Conservation (phyloP, 2,888 invertebrate genomes). For the Neria commutata region DNA sequence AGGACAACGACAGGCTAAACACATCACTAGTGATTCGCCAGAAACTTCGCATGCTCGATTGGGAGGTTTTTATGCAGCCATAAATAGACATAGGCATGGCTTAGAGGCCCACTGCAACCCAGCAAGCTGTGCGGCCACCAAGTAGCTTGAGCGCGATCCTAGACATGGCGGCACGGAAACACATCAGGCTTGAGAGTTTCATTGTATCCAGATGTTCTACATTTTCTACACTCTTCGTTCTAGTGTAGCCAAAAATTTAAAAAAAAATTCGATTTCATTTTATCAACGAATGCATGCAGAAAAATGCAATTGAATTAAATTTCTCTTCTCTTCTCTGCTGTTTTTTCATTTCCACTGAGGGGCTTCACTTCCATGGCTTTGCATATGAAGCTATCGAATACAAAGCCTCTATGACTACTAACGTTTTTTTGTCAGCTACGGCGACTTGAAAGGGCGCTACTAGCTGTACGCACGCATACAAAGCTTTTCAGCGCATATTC, state of each 20-base stretch:
- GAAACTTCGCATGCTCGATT: too few relatives aligned
- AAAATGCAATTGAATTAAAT: not conserved
- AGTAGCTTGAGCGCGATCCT: too few relatives aligned
- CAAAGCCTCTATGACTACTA: not conserved
- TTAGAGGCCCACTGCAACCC: too few relatives aligned
- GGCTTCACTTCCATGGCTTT: not conserved
- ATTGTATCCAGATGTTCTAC: not conserved
- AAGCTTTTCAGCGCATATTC: too few relatives aligned
- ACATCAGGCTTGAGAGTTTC: not conserved
- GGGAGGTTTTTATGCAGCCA: too few relatives aligned
- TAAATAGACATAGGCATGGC: too few relatives aligned
- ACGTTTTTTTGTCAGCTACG: not conserved
- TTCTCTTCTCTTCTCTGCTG: not conserved
- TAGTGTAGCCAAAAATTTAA: not conserved
- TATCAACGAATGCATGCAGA: not conserved
- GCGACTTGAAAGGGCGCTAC: not conserved
- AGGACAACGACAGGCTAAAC: too few relatives aligned
- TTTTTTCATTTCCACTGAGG: not conserved
- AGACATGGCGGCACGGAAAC: too few relatives aligned
- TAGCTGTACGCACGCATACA: not conserved
- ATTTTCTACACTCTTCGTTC: not conserved
- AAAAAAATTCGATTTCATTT: not conserved
- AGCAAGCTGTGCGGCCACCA: too few relatives aligned
- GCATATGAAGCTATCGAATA: not conserved
- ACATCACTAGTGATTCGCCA: too few relatives aligned